Base-by-base conservation (phyloP, 2,888 invertebrate species). In the Caenorhabditis sulstoni region DNA sequence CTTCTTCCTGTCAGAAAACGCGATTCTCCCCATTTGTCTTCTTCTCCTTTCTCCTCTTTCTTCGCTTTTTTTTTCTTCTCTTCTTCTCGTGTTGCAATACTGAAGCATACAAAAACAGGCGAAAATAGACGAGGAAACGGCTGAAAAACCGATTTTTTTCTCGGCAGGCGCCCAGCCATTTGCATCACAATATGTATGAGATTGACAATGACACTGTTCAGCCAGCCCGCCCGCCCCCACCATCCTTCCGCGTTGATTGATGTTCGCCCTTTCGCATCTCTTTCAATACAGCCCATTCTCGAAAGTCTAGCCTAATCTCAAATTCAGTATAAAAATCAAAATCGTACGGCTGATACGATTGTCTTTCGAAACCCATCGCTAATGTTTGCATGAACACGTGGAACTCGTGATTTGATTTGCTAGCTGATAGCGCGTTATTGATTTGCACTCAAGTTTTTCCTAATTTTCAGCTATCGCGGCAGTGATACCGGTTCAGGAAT, bases 401-500 rank as follows among this genome's bases (percentile, higher is more conserved):
- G 39, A 61, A 53, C 61, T 55, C 70, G 61, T 66, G 55, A 57
- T 55, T 45, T 35, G 7, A 18, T 44, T 44, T 41, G 4, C 11
- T 41, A 11, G 11, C 14, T 14, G 41, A 14, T 41, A 41, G 11
- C 14, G 11, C 41, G 37, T 37, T 66, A 57, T 66, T 55, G 66
- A 66, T 66, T 55, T 16, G 44, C 16, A n/a, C 44, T 11, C 3
- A n/a, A 29, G n/a, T n/a, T 29, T 29, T 29, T 7, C 29, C 4
- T 29, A 29, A 59, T 44, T 80, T 82, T 16, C 66, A 83, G 82
- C 41, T 73, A 78, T 58, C 79, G 81, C 45, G 81, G 82, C 7
- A 83, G 82, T 49, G 82, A 83, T 57, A 79, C 79, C 18, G 81
- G 79, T 35, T 81, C 79, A 18, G 66, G 75, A 22, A 67, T 73